These are phyloP conservation scores for Eurystomus gularis DNA, from an alignment of 2,113 vertebrate genomes.

Conservation along the genomic window DNA sequence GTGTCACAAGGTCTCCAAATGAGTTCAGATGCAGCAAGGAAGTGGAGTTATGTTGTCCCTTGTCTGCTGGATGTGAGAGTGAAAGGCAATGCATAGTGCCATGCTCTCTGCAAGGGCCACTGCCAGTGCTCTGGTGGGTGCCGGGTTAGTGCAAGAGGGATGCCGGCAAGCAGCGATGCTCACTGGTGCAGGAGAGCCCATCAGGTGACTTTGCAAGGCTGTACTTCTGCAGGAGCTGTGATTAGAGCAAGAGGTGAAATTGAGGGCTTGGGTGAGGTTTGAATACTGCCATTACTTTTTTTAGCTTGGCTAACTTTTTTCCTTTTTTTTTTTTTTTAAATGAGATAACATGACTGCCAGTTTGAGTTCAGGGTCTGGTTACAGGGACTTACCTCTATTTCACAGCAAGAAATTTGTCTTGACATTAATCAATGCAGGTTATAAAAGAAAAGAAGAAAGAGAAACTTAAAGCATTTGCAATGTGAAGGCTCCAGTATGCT, in stretches of 20 bases:
- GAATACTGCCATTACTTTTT: background rate
- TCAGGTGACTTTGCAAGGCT: background rate
- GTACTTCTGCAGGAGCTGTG: background rate
- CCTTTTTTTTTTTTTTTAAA: background rate
- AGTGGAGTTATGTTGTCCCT: background rate
- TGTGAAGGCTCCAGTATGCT: background rate
- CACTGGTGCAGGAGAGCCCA: background rate
- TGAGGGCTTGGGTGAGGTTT: background rate
- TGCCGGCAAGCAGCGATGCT: fast-evolving
- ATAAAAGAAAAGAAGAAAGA: background rate
- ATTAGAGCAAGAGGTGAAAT: background rate
- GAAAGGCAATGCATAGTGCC: background rate
- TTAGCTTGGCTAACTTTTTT: background rate
- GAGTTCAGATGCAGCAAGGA: background rate
- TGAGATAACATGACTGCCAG: background rate
- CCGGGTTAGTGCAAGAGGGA: background rate
- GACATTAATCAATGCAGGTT: background rate
- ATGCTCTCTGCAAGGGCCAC: background rate
- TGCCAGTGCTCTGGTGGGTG: background rate
- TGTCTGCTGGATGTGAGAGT: background rate
- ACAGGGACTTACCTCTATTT: constrained; percentile 8
- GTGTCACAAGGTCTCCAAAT: background rate
- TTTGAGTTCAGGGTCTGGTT: constrained; percentile 4
- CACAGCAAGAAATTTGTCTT: background rate
- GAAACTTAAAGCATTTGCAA: background rate